These are phyloP conservation scores for Muscicapa comitata DNA, from an alignment of 2,797 vertebrate species.

Conservation along the genomic window DNA sequence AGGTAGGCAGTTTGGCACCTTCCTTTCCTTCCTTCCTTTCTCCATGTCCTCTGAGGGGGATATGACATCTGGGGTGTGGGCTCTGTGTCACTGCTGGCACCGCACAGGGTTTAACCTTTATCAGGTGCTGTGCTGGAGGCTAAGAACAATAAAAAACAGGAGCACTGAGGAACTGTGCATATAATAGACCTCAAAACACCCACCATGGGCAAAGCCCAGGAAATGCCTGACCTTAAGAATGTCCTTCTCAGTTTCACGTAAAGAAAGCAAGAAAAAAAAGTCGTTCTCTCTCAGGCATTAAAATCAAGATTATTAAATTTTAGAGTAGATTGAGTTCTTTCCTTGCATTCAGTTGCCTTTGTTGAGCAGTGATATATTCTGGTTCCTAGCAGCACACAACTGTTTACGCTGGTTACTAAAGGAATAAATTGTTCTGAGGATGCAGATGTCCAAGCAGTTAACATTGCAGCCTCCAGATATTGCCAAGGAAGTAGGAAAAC, in stretches of 20 bases:
- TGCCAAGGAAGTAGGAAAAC: conserved; percentile 69
- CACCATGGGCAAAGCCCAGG: conserved; percentile 21
- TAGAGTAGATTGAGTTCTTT: conserved; percentile 39
- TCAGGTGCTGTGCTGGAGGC: background rate
- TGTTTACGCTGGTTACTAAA: conserved; percentile 62
- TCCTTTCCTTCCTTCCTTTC: conserved; percentile 12
- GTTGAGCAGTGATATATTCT: conserved; percentile 25
- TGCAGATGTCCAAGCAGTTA: conserved; percentile 70
- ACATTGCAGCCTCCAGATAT: conserved; percentile 7
- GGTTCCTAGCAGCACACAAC: conserved; percentile 46
- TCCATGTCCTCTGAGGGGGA: background rate
- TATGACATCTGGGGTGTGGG: background rate
- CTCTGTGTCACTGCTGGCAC: background rate
- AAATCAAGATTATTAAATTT: conserved; percentile 39
- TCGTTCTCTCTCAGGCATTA: background rate
- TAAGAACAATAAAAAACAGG: conserved; percentile 28
- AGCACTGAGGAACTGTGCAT: background rate
- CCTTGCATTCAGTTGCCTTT: conserved; percentile 34
- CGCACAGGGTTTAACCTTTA: conserved; percentile 8
- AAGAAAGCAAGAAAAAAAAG: conserved; percentile 12
- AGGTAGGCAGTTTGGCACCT: background rate
- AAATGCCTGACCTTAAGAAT: conserved; percentile 44
- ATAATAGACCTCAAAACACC: background rate
- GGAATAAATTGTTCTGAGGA: conserved; percentile 65
- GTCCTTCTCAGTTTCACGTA: background rate